A percentile compares a stretch with the other conserved stretches of the same genome.
phyloP scores from a whole-genome alignment of 1,140 invertebrate genomes.

The Heliothis virescens region DNA sequence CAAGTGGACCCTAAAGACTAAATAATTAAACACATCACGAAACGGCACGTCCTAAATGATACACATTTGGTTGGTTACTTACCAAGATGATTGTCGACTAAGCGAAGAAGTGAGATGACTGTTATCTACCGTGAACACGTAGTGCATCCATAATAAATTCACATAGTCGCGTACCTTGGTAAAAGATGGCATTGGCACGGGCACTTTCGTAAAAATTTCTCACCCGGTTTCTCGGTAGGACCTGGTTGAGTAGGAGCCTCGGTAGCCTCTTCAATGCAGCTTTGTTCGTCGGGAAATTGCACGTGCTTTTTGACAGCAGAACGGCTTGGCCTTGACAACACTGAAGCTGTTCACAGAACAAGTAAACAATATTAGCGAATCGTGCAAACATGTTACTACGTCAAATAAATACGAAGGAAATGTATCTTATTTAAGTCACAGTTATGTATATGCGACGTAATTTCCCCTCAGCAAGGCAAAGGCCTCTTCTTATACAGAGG shows the following conservation, averaged over 20 bases:
- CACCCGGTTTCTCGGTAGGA: constrained; percentile 72
- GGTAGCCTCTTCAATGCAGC: constrained; percentile 76
- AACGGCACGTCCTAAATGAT: background rate
- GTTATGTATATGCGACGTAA: background rate
- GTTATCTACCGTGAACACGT: constrained; percentile 25
- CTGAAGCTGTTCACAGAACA: constrained; percentile 64
- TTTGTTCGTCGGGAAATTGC: constrained; percentile 79
- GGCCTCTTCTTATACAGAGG: too few species aligned
- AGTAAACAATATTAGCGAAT: background rate
- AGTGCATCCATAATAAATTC: background rate
- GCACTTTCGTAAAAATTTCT: constrained; percentile 35
- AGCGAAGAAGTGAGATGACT: background rate
- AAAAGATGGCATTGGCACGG: background rate
- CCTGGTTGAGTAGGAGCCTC: constrained; percentile 52
- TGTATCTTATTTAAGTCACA: background rate
- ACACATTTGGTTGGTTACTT: background rate
- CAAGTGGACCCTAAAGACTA: too few species aligned
- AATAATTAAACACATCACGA: background rate
- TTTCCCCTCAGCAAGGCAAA: too few species aligned
- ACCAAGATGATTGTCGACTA: background rate
- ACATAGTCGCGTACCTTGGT: background rate
- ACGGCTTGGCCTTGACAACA: constrained; percentile 71
- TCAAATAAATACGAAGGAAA: background rate
- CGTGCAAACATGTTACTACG: background rate
- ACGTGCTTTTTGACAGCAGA: constrained; percentile 80